A percentile compares a stretch with the other conserved stretches of the same genome.
phyloP scores from a whole-genome alignment of 2,888 invertebrate species.

The Brenthis ino region DNA sequence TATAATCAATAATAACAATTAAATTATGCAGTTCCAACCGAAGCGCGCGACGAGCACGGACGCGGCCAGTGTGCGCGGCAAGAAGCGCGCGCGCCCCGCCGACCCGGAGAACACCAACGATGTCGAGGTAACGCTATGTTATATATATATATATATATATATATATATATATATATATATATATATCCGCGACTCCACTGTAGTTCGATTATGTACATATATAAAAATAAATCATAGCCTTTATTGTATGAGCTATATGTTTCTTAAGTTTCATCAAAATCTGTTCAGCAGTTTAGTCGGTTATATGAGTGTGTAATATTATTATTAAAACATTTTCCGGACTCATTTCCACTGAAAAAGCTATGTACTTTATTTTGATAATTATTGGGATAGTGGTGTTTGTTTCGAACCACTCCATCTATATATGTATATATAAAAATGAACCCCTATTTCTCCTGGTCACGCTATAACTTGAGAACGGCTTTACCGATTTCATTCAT shows the following conservation, averaged over 20 bases:
- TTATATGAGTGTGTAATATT: too few species aligned
- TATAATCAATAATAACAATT: too few species aligned
- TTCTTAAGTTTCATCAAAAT: too few species aligned
- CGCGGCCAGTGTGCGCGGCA: constrained; percentile 49
- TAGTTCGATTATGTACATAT: too few species aligned
- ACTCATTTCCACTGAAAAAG: background rate
- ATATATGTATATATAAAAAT: too few species aligned
- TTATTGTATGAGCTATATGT: too few species aligned
- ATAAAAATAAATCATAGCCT: background rate
- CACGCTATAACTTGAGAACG: too few species aligned
- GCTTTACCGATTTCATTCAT: too few species aligned
- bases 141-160: background rate
- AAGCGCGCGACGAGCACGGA: constrained; percentile 45
- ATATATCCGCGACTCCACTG: background rate
- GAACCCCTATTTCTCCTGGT: too few species aligned
- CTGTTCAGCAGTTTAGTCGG: too few species aligned
- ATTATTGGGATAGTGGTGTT: constrained; percentile 5
- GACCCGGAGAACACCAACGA: constrained; percentile 64
- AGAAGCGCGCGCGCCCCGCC: constrained; percentile 57
- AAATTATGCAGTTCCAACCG: constrained; percentile 62
- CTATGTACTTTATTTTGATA: background rate
- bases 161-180: background rate
- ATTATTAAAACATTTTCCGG: background rate
- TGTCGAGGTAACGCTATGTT: constrained; percentile 60
- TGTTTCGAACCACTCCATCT: background rate